Percentiles rank a stretch among this genome's conserved stretches.
phyloP scores from a whole-genome alignment of 2,888 invertebrate species.

The Bedellia somnulentella region DNA sequence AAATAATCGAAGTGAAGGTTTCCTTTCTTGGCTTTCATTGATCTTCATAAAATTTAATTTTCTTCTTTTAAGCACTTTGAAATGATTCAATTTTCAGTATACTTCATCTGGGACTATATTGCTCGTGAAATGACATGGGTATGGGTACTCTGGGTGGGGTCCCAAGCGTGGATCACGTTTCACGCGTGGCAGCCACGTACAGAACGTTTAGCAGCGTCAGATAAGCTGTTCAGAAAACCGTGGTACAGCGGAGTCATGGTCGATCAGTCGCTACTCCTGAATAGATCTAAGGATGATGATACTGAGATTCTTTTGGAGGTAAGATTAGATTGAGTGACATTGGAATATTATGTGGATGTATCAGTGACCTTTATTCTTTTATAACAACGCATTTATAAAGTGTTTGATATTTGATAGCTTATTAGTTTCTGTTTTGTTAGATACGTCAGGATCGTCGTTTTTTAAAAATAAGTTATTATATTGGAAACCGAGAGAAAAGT shows the following conservation, averaged over 20 bases:
- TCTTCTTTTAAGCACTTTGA: no score
- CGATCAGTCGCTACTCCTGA: conserved; percentile 83
- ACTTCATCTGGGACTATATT: conserved; percentile 56
- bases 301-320: conserved; percentile 49
- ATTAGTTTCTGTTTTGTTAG: no score
- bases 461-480: no score
- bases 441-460: no score
- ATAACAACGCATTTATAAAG: no score
- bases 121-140: conserved; percentile 70
- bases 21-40: no score
- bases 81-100: conserved; percentile 35
- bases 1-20: no score
- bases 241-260: conserved; percentile 82
- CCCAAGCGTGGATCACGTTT: conserved; percentile 83
- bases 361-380: no score
- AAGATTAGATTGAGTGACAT: conserved; percentile 8
- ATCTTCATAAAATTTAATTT: no score
- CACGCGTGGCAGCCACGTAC: conserved; percentile 86
- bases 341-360: no score
- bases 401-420: no score
- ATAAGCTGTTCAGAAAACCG: conserved; percentile 80
- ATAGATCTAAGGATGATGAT: conserved; percentile 72
- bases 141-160: conserved; percentile 79
- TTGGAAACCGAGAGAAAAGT: no score
- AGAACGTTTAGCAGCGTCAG: conserved; percentile 81